Percentiles rank a stretch among this genome's conserved stretches.
Conservation (phyloP, 2,797 vertebrate genomes). For the Darevskia mixta region DNA sequence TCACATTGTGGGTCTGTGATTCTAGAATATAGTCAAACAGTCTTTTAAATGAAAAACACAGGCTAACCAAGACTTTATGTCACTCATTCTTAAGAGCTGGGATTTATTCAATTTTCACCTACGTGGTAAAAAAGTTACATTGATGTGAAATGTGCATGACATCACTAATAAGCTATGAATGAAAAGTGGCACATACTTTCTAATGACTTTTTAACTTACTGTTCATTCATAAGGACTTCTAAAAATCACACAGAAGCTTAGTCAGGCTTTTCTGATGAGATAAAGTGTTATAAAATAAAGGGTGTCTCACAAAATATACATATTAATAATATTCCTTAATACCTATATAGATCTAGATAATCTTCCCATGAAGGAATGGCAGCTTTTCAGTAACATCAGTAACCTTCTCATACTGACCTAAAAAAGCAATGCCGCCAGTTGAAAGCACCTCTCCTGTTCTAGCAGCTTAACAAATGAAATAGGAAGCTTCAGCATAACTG, state of each 20-base stretch:
- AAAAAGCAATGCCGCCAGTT: constrained; percentile 12
- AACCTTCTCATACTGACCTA: constrained; percentile 22
- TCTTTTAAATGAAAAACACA: constrained; percentile 8
- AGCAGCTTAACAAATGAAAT: constrained; percentile 61
- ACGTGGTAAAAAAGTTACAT: not conserved
- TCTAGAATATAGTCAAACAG: not conserved
- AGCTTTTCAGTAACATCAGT: constrained; percentile 37
- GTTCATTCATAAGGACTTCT: constrained; percentile 19
- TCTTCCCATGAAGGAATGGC: constrained; percentile 38
- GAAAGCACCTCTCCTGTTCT: constrained; percentile 34
- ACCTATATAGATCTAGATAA: constrained; percentile 19
- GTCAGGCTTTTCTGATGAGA: constrained; percentile 37
- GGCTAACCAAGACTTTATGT: constrained; percentile 4
- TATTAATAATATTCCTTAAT: constrained; percentile 38
- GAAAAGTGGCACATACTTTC: not conserved
- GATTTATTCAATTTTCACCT: not conserved
- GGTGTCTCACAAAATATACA: constrained; percentile 12
- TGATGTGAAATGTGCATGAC: not conserved
- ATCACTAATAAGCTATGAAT: constrained; percentile 27
- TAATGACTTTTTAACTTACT: constrained; percentile 11
- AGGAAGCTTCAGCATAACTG: constrained; percentile 50
- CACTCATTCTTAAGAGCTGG: not conserved
- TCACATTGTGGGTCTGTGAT: not conserved
- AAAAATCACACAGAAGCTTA: constrained; percentile 27
- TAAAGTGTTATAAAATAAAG: constrained; percentile 43